Conservation (phyloP, 1,140 invertebrate species). For the Drosophila nebulosa region DNA sequence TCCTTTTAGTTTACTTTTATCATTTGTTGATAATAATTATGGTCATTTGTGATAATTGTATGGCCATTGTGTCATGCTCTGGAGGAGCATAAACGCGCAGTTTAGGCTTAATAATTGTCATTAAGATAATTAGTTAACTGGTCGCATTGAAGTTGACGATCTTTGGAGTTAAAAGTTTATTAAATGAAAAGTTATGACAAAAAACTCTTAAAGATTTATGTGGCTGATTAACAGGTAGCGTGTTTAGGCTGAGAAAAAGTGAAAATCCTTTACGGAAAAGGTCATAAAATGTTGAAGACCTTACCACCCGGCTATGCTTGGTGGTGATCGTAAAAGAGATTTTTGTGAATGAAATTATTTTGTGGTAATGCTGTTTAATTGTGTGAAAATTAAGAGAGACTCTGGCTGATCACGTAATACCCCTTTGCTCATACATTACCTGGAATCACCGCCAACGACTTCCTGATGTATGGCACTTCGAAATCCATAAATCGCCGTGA, state of each 20-base stretch:
- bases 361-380: constrained; percentile 27
- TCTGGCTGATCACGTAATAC: constrained; percentile 3
- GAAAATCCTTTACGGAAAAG: constrained; percentile 53
- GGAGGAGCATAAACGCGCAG: constrained; percentile 17
- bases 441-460: constrained; percentile 23
- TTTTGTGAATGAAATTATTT: constrained; percentile 58
- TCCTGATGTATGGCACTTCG: constrained; percentile 60
- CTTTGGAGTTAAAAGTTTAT: constrained; percentile 57
- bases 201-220: constrained; percentile 34
- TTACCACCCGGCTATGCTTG: neutral
- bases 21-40: constrained; percentile 78
- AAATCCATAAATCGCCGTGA: constrained; percentile 53
- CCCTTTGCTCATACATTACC: constrained; percentile 3
- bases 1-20: constrained; percentile 54
- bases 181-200: constrained; percentile 76
- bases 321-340: constrained; percentile 38
- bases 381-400: constrained; percentile 60
- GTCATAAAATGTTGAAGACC: constrained; percentile 28
- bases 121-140: constrained; percentile 75
- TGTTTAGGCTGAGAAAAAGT: constrained; percentile 53
- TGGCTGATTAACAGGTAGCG: constrained; percentile 29
- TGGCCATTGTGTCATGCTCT: constrained; percentile 60
- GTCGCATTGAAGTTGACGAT: constrained; percentile 43
- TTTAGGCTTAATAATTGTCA: constrained; percentile 68
- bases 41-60: constrained; percentile 77